A percentile compares a stretch with the other conserved stretches of the same genome.
Evolutionary conservation across 2,888 invertebrate genomes (phyloP).

Genomic region (Plutella xylostella): DNA sequence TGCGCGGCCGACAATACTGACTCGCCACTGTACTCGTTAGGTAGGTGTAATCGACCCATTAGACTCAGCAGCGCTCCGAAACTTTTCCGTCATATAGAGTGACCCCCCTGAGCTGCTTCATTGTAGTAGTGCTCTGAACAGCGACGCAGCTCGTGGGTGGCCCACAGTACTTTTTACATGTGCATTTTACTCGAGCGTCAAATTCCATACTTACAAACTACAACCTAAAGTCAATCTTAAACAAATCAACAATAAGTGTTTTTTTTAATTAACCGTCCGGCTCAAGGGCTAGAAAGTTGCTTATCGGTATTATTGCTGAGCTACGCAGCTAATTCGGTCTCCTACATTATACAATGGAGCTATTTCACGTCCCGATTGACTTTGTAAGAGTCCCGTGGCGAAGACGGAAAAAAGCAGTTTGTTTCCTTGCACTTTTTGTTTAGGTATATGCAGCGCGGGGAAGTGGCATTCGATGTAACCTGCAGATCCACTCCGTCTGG

Average conservation of each 20-base stretch:
- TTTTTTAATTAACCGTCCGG: slow-evolving; percentile 6
- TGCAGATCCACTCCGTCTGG: no score
- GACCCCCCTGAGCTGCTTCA: no score
- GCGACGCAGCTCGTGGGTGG: slow-evolving; percentile 59
- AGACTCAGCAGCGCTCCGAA: no score
- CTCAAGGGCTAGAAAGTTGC: slow-evolving; percentile 27
- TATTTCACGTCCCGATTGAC: slow-evolving; percentile 60
- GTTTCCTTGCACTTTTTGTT: no score
- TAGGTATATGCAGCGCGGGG: no score
- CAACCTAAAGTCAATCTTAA: slow-evolving; percentile 47
- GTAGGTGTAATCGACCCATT: no score
- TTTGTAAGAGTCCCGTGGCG: slow-evolving; percentile 44
- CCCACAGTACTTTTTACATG: slow-evolving; percentile 51
- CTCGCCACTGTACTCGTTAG: no score
- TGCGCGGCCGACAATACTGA: no score
- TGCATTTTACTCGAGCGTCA: slow-evolving; percentile 46
- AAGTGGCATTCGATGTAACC: no score
- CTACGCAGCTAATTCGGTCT: slow-evolving; percentile 45
- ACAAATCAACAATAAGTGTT: not conserved
- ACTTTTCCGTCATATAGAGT: no score
- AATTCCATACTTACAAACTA: slow-evolving; percentile 33
- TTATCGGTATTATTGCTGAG: slow-evolving; percentile 42
- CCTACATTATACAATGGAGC: slow-evolving; percentile 52
- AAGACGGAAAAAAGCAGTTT: no score
- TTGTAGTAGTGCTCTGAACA: no score